Percentiles rank a stretch among this genome's conserved stretches.
Conservation (phyloP, 2,113 vertebrate genomes). For the Ptilonorhynchus violaceus region DNA sequence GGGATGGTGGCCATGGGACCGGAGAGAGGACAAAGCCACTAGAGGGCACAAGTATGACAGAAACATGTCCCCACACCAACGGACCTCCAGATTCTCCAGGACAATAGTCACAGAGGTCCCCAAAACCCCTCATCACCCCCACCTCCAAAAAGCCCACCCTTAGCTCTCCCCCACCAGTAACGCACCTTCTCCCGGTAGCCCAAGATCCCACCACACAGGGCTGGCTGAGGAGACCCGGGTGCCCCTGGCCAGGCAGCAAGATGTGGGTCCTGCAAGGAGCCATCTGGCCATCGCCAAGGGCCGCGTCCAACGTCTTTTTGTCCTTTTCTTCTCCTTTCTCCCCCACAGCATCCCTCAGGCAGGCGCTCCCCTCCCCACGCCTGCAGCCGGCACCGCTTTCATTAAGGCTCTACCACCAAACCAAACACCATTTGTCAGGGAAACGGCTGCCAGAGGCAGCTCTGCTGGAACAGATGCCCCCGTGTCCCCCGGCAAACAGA, state of each 20-base stretch:
- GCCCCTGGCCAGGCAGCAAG: rapidly evolving
- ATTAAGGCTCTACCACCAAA: not conserved
- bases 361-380: not conserved
- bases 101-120: not conserved
- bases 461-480: conserved; percentile 5
- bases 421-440: conserved; percentile 16
- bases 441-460: not conserved
- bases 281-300: not conserved
- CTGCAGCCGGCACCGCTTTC: not conserved
- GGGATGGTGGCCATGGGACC: not conserved
- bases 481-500: not conserved
- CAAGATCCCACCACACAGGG: rapidly evolving
- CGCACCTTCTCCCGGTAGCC: not conserved
- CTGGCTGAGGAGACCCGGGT: not conserved
- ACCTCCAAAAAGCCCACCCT: not conserved
- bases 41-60: conserved; percentile 50
- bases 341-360: not conserved
- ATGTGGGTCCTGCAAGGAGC: not conserved
- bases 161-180: not conserved
- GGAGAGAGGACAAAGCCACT: not conserved
- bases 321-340: not conserved
- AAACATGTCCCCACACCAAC: not conserved
- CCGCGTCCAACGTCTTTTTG: rapidly evolving
- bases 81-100: not conserved
- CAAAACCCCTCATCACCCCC: not conserved